Base-by-base conservation (phyloP, 2,888 invertebrate genomes). In the Lobophora halterata region DNA sequence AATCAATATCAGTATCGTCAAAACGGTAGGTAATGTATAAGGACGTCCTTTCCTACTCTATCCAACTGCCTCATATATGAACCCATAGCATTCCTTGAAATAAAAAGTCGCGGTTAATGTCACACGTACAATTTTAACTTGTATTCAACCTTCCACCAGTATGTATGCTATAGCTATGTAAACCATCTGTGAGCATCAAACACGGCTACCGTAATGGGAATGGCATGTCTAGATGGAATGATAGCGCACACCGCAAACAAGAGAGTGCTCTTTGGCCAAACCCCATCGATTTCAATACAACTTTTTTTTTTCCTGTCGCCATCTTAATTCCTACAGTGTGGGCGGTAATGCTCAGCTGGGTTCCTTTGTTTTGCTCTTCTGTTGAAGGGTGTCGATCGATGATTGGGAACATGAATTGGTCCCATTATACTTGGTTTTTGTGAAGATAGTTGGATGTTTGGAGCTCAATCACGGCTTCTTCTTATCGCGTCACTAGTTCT, bases 211-310 rank as follows among this genome's bases (percentile, higher is more conserved):
- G 47, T 36, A 58, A 35, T 39, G 24, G 2, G 53, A 69, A 13
- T 25, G 11, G 17, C 9, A 5, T 27, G 13, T 26, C 26, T 36
- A 71, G 71, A 71, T 70, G 54, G 65, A 66, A 65, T 71, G 77
- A 78, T 77, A 77, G 79, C 72, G 68, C 71, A 66, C 71, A 68
- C 79, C 79, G 71, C 81, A 82, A 83, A 85, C 74, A 82, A 68
- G 73, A 74, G 80, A 77, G 78, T 58, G 58, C 59, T 56, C 61
- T 69, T 68, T 71, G 69, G 61, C 27, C 62, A 49, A 62, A 49
- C 70, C 66, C 68, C 65, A 51, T 63, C 69, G 69, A 67, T 63
- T 68, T 64, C 74, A 58, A 70, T 63, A 66, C 72, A 66, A 71
- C 66, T 73, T 76, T 72, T 66, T 65, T 59, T 62, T 65, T 61